Conservation (phyloP, 2,888 invertebrate genomes). For the Monoplex corrugatus region DNA sequence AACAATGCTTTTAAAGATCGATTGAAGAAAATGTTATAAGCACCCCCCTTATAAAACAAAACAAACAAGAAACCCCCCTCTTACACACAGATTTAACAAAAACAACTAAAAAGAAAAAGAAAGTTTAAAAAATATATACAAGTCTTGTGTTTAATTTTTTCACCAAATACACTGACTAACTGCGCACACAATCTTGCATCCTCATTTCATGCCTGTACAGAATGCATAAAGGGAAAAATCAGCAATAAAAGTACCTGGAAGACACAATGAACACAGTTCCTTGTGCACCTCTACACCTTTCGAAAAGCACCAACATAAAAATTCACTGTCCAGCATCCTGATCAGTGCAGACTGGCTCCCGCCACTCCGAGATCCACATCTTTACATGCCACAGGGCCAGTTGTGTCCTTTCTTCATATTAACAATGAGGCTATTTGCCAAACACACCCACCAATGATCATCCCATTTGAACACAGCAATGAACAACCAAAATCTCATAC, state of each 20-base stretch:
- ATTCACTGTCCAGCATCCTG: too few relatives aligned
- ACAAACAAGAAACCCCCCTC: too few relatives aligned
- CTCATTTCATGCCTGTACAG: background rate
- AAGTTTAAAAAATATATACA: too few relatives aligned
- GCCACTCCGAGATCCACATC: background rate
- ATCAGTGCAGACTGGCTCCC: too few relatives aligned
- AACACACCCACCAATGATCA: background rate
- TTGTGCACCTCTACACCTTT: background rate
- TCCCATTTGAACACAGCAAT: background rate
- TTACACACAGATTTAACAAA: too few relatives aligned
- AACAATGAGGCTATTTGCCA: background rate
- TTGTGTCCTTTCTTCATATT: background rate
- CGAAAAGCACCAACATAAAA: constrained; percentile 2
- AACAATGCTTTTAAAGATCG: too few relatives aligned
- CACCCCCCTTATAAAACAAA: too few relatives aligned
- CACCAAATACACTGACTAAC: too few relatives aligned
- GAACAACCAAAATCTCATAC: constrained; percentile 13
- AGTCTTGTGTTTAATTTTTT: too few relatives aligned
- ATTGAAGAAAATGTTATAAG: too few relatives aligned
- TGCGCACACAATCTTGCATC: background rate
- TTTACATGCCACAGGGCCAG: background rate
- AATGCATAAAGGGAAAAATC: constrained; percentile 25
- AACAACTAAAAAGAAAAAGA: too few relatives aligned
- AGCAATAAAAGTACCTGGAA: constrained; percentile 19
- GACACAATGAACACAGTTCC: constrained; percentile 29